A percentile compares a stretch with the other conserved stretches of the same genome.
These are phyloP conservation scores for Philereme vetulata DNA, from an alignment of 2,888 invertebrate species.

Conservation along the genomic window DNA sequence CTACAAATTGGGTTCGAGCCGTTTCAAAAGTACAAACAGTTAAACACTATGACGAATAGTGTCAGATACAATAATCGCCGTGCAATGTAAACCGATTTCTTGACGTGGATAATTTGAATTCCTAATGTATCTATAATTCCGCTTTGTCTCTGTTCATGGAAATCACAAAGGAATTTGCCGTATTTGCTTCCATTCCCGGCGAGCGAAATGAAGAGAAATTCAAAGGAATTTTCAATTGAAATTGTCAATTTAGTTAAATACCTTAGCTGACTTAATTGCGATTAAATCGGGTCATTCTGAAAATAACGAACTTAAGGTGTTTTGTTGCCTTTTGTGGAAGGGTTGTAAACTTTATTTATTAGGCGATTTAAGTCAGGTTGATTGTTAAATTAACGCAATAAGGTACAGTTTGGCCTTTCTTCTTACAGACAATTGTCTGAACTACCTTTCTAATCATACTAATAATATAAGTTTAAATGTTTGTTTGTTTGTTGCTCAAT, in stretches of 20 bases:
- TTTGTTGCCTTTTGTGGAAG: conserved; percentile 34
- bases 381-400: conserved; percentile 16
- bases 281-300: conserved; percentile 46
- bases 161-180: conserved; percentile 48
- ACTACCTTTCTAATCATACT: too few relatives aligned
- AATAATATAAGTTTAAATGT: too few relatives aligned
- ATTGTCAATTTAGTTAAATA: conserved; percentile 55
- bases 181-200: conserved; percentile 48
- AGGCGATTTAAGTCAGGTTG: conserved; percentile 13
- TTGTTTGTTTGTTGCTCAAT: too few relatives aligned
- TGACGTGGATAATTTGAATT: conserved; percentile 48
- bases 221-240: conserved; percentile 56
- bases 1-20: too few relatives aligned
- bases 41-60: too few relatives aligned
- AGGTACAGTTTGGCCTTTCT: background rate
- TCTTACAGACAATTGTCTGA: background rate
- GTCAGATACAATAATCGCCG: background rate
- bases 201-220: conserved; percentile 52
- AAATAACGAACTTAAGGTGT: conserved; percentile 34
- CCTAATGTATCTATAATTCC: conserved; percentile 49
- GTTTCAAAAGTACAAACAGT: too few relatives aligned
- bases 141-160: conserved; percentile 46
- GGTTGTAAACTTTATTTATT: conserved; percentile 25
- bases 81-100: conserved; percentile 20
- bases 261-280: conserved; percentile 50